A percentile compares a stretch with the other conserved stretches of the same genome.
Conservation (phyloP, 2,113 vertebrate species). For the Vireo altiloquus region DNA sequence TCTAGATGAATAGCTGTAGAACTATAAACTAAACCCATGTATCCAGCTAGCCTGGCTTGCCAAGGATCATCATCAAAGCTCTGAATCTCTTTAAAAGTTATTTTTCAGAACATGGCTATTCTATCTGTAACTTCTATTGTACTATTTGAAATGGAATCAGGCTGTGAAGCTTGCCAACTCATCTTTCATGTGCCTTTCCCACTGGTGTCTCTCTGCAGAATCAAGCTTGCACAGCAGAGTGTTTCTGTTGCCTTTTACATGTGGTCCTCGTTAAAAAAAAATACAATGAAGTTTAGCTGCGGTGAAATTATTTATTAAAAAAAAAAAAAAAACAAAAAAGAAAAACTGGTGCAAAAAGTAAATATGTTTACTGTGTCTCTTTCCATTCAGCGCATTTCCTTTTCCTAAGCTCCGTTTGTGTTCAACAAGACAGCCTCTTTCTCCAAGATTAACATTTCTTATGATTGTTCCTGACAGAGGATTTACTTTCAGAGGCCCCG, state of each 20-base stretch:
- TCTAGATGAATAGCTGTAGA: not conserved
- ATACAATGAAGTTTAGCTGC: not conserved
- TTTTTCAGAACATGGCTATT: not conserved
- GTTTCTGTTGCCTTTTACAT: constrained; percentile 52
- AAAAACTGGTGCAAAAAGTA: not conserved
- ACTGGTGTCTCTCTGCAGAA: constrained; percentile 26
- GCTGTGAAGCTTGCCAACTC: not conserved
- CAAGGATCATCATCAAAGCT: not conserved
- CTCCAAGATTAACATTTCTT: constrained; percentile 86
- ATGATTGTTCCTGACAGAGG: constrained; percentile 86
- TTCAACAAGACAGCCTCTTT: constrained; percentile 70
- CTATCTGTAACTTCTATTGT: not conserved
- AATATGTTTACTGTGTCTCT: constrained; percentile 25
- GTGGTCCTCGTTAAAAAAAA: constrained; percentile 58
- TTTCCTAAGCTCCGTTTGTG: constrained; percentile 53
- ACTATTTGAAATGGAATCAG: not conserved
- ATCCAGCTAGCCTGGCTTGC: not conserved
- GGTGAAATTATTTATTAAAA: not conserved
- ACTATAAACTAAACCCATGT: not conserved
- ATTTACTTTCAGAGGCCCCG: constrained; percentile 85
- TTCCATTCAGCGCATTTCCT: constrained; percentile 39
- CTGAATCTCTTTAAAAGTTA: not conserved
- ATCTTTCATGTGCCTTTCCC: constrained; percentile 46
- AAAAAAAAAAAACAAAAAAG: too few relatives aligned
- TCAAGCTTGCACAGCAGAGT: constrained; percentile 11